Conservation (phyloP, 2,113 vertebrate species). For the Bufo bufo region DNA sequence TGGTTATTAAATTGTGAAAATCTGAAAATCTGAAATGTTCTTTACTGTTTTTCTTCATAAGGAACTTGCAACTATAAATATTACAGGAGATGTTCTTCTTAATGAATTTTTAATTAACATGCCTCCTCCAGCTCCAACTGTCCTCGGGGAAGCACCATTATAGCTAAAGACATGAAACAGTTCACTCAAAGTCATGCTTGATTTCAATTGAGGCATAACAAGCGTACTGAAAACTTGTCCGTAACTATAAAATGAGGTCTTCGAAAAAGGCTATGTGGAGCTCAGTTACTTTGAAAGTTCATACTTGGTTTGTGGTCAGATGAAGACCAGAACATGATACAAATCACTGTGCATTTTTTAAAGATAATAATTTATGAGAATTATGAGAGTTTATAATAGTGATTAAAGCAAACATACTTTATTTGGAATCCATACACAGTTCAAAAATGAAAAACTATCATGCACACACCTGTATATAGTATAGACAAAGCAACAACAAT, state of each 20-base stretch:
- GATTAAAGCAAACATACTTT: no score
- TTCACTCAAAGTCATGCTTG: background rate
- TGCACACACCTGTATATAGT: no score
- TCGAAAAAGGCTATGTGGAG: background rate
- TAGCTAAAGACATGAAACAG: constrained; percentile 12
- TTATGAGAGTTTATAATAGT: no score
- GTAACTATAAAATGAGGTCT: background rate
- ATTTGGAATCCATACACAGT: no score
- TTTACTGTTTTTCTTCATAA: background rate
- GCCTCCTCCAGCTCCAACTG: background rate
- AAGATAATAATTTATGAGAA: no score
- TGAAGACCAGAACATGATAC: no score
- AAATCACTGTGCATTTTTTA: no score
- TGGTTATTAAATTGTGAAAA: no score
- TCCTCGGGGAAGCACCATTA: background rate
- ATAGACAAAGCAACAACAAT: no score
- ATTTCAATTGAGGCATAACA: background rate
- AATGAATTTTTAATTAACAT: constrained; percentile 23
- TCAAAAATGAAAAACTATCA: no score
- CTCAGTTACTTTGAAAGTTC: background rate
- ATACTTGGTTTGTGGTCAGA: background rate
- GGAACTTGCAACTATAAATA: background rate
- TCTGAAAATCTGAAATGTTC: background rate
- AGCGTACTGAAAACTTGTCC: background rate
- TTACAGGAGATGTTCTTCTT: background rate